Conservation (phyloP, 2,113 vertebrate genomes). For the Leucopternis melanops region DNA sequence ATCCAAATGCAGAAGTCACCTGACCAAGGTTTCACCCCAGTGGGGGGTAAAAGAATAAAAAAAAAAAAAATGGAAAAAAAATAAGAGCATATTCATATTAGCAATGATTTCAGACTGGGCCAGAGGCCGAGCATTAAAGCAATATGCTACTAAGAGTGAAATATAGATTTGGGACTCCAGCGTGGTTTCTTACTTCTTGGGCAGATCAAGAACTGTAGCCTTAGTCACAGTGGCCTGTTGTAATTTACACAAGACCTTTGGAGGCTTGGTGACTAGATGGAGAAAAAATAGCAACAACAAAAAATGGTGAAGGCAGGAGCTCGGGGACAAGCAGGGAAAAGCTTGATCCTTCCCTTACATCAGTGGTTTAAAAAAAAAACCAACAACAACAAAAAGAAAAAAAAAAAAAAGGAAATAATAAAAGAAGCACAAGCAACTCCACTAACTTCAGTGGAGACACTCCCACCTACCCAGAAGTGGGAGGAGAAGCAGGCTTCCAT, state of each 20-base stretch:
- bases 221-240: neutral
- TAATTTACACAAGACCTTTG: neutral
- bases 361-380: neutral
- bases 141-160: conserved; percentile 33
- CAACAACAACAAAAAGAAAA: too few relatives aligned
- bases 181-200: conserved; percentile 48
- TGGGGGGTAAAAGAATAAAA: conserved; percentile 44
- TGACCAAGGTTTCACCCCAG: neutral
- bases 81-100: conserved; percentile 61
- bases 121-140: conserved; percentile 27
- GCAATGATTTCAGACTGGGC: conserved; percentile 36
- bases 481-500: neutral
- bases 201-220: conserved; percentile 12
- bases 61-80: conserved; percentile 40
- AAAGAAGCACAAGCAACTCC: neutral
- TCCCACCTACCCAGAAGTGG: neutral
- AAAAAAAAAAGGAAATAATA: neutral
- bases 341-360: neutral
- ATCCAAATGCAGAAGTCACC: neutral
- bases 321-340: neutral
- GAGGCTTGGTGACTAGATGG: neutral
- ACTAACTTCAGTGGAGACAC: neutral
- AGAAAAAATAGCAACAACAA: neutral
- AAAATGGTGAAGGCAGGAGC: neutral
- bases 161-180: conserved; percentile 48